These are phyloP conservation scores for Rousettus leschenaultii DNA, from an alignment of 2,113 vertebrate genomes.

Conservation along the genomic window DNA sequence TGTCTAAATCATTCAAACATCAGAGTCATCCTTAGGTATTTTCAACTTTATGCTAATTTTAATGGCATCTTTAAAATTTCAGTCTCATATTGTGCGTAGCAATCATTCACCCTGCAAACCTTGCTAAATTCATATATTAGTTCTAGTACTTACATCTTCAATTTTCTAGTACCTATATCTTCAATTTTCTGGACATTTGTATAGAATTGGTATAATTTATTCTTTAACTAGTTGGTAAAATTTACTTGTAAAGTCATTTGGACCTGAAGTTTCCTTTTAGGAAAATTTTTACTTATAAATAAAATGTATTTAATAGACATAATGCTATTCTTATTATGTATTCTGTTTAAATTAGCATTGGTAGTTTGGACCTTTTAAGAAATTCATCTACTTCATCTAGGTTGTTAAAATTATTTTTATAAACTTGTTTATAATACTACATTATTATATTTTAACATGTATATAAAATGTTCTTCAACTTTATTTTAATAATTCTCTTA, in stretches of 20 bases:
- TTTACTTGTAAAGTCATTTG: not conserved
- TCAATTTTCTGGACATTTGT: not conserved
- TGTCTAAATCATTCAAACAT: not conserved
- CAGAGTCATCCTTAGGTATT: not conserved
- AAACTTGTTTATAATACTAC: not conserved
- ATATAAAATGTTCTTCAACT: not conserved
- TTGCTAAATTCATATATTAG: not conserved
- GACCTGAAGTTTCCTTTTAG: not conserved
- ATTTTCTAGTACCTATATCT: too few species aligned
- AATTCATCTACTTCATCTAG: not conserved
- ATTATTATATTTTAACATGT: not conserved
- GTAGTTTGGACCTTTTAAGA: not conserved
- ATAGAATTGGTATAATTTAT: not conserved
- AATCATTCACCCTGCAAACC: not conserved
- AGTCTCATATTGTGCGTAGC: not conserved
- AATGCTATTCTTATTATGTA: not conserved
- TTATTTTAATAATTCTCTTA: not conserved
- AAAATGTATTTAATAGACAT: not conserved
- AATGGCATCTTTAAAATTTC: not conserved
- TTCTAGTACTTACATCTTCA: too few species aligned
- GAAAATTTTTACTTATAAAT: not conserved
- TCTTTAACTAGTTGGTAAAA: not conserved
- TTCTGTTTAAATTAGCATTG: not conserved
- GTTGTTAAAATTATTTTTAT: not conserved
- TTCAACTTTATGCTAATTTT: not conserved